Percentiles rank a stretch among this genome's conserved stretches.
phyloP scores from a whole-genome alignment of 2,888 invertebrate genomes.

The Pachydiplax longipennis region DNA sequence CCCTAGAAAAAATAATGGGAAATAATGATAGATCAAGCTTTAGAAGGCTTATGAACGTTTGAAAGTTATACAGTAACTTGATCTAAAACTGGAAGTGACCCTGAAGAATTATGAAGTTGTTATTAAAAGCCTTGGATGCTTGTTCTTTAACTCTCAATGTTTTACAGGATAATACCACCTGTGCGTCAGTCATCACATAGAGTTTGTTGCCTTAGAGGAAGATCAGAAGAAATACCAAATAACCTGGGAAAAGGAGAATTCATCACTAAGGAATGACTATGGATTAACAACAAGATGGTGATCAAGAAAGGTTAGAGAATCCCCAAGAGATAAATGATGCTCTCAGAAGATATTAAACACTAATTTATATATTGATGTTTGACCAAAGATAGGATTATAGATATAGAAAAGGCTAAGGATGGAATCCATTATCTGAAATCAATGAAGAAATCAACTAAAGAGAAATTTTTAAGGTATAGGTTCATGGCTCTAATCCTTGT shows the following conservation, averaged over 20 bases:
- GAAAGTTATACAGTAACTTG: background rate
- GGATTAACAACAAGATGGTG: background rate
- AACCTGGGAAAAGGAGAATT: background rate
- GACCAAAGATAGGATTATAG: background rate
- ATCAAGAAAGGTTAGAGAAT: background rate
- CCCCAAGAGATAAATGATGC: background rate
- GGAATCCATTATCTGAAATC: background rate
- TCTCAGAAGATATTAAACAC: background rate
- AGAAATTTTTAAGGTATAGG: background rate
- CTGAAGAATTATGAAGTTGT: background rate
- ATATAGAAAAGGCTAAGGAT: background rate
- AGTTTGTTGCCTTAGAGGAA: background rate
- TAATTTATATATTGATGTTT: background rate
- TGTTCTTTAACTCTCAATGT: constrained; percentile 1
- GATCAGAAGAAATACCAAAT: background rate
- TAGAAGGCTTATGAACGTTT: background rate
- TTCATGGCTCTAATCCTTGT: background rate
- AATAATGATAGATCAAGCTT: background rate
- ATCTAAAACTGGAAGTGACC: background rate
- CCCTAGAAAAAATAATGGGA: background rate
- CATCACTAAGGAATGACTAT: background rate
- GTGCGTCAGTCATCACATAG: background rate
- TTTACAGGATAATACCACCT: constrained; percentile 1
- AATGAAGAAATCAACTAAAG: background rate
- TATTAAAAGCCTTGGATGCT: background rate